Evolutionary conservation across 2,888 invertebrate species (phyloP).

Genomic region (Lycia hirtaria): DNA sequence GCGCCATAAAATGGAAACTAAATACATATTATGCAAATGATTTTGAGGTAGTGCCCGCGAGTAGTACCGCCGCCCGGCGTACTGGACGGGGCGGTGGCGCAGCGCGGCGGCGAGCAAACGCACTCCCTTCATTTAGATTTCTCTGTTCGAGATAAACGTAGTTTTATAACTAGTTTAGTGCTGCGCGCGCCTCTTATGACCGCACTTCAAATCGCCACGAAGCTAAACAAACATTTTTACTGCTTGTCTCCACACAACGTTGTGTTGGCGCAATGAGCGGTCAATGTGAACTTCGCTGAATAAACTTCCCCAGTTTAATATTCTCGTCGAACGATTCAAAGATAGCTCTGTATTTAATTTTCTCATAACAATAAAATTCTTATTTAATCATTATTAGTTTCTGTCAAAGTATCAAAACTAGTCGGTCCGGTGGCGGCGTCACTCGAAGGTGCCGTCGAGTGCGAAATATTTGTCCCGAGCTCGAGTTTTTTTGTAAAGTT

Average conservation of each 20-base stretch:
- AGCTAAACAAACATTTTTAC: constrained; percentile 24
- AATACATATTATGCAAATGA: constrained; percentile 41
- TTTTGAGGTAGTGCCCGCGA: constrained; percentile 24
- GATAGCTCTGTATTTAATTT: constrained; percentile 7
- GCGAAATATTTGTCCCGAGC: constrained; percentile 55
- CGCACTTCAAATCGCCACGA: constrained; percentile 4
- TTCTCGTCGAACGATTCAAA: not conserved
- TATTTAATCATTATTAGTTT: not conserved
- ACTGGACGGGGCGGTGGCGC: not conserved
- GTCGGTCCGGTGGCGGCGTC: constrained; percentile 13
- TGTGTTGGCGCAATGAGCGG: constrained; percentile 32
- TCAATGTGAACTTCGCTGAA: constrained; percentile 27
- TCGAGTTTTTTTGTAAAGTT: constrained; percentile 48
- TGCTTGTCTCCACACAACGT: constrained; percentile 11
- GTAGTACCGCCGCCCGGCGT: not conserved
- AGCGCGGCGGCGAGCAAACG: constrained; percentile 11
- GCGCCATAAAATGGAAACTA: constrained; percentile 31
- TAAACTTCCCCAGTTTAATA: constrained; percentile 4
- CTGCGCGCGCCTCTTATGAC: constrained; percentile 12
- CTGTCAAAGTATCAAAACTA: constrained; percentile 25
- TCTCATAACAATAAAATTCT: not conserved
- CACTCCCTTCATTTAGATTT: constrained; percentile 27
- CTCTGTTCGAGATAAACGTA: constrained; percentile 31
- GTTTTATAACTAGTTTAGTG: constrained; percentile 34
- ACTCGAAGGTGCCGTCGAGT: constrained; percentile 45